Base-by-base conservation (phyloP, 2,888 invertebrate species). In the Meiosimyza platycephala region DNA sequence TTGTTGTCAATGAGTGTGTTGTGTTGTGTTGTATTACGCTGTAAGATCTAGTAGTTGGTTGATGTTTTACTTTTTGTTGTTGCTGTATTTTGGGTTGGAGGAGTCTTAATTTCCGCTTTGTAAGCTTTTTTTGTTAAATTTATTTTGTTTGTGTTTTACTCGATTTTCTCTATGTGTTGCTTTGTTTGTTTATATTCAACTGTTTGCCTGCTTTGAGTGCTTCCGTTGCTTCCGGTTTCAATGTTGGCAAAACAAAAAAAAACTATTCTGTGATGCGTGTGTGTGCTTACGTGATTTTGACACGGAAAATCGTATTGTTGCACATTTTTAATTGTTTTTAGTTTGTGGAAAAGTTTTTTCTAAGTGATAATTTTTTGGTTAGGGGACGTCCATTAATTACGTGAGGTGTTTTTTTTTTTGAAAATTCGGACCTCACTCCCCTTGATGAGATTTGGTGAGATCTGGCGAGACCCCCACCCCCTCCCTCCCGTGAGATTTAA, bases 71-170 rank as follows among this genome's bases (percentile, higher is more conserved):
- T 40, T 40, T 40, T 40, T 60, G 59, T 28, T 60, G 59, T 60
- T 60, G 59, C 9, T 11, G 22, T 16, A 33, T 13, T 18, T 67
- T 16, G 40, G 48, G 18, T 55, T 68, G 50, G 16, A 40, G 40
- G 40, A 68, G 68, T 57, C 59, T 59, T 68, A 68, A 68, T 68
- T 68, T 68, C 57, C 59, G 68, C 68, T 68, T 68, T 68, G 68
- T 68, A 68, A 68, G 28, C 59, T 59, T 57, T 68, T n/a, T 64
- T 68, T 50, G 5, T 64, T 9, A 18, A 64, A 40, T 47, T n/a
- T 40, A 18, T 18, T n/a, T 63, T 48, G 12, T 47, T n/a, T 66
- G 66, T 47, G 55, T 66, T 2, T 54, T 40, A 22, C 51, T 12
- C 18, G 28, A 6, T 15, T 50, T n/a, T 64, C 9, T 16, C 12